Evolutionary conservation across 1,140 invertebrate genomes (phyloP).

Genomic region (Planococcus citri): DNA sequence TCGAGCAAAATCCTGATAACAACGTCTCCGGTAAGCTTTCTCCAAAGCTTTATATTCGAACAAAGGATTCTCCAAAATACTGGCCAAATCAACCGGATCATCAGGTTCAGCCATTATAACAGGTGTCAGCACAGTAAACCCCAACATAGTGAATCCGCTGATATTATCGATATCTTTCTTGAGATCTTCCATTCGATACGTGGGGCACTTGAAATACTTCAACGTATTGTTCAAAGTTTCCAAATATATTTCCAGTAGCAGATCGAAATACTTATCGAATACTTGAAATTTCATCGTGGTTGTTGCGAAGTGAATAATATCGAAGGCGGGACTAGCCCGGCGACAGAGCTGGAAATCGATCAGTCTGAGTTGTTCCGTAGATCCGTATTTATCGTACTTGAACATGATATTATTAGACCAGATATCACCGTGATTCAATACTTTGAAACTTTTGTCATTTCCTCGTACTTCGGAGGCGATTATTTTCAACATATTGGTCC

Average conservation of each 20-base stretch:
- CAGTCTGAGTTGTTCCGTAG: slow-evolving; percentile 38
- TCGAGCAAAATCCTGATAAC: background rate
- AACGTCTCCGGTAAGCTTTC: background rate
- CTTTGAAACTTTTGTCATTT: slow-evolving; percentile 43
- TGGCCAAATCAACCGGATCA: background rate
- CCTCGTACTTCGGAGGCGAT: background rate
- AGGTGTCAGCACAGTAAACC: background rate
- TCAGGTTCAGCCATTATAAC: background rate
- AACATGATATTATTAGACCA: slow-evolving; percentile 66
- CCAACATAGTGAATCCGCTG: background rate
- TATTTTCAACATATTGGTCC: background rate
- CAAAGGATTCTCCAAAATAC: background rate
- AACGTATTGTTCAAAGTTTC: background rate
- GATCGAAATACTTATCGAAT: background rate
- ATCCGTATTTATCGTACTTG: slow-evolving; percentile 38
- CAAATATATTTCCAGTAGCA: background rate
- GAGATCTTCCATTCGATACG: background rate
- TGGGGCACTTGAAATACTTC: background rate
- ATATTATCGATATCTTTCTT: background rate
- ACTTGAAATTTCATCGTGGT: background rate
- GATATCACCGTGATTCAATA: slow-evolving; percentile 59
- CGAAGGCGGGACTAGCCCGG: background rate
- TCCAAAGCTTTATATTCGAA: background rate
- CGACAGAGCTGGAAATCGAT: slow-evolving; percentile 3
- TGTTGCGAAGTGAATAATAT: background rate